Conservation (phyloP, 2,888 invertebrate species). For the Lymantria monacha region DNA sequence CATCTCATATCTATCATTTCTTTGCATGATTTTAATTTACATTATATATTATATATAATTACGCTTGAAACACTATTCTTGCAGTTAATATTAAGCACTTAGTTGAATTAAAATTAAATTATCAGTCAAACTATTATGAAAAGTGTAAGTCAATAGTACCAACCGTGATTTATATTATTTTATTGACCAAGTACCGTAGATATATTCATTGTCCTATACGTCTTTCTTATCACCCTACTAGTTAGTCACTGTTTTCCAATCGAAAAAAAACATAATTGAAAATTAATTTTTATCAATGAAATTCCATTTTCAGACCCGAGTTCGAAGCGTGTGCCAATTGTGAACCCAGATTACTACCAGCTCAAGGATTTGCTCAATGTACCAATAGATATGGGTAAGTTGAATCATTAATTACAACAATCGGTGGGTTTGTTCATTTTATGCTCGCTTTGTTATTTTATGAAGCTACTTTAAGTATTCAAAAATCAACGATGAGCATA, state of each 20-base stretch:
- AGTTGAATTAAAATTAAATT: too few species aligned
- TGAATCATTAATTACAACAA: background rate
- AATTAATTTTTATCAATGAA: constrained; percentile 9
- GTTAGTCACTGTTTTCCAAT: constrained; percentile 1
- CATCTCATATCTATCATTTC: background rate
- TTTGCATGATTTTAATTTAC: background rate
- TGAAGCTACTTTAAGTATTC: too few species aligned
- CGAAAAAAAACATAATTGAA: constrained; percentile 5
- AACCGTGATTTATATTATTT: background rate
- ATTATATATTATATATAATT: background rate
- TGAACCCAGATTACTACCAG: constrained; percentile 9
- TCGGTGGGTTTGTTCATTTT: background rate
- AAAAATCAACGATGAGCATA: too few species aligned
- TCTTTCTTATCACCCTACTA: background rate
- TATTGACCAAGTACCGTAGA: background rate
- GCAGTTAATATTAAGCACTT: background rate
- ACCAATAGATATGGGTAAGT: constrained; percentile 33
- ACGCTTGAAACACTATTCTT: background rate
- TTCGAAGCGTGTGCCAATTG: constrained; percentile 6
- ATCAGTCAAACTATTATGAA: too few species aligned
- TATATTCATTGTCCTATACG: too few species aligned
- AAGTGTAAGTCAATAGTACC: background rate
- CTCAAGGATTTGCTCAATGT: constrained; percentile 30
- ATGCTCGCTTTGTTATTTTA: background rate
- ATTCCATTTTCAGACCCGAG: constrained; percentile 14